Base-by-base conservation (phyloP, 2,797 vertebrate genomes). In the Danio aesculapii region DNA sequence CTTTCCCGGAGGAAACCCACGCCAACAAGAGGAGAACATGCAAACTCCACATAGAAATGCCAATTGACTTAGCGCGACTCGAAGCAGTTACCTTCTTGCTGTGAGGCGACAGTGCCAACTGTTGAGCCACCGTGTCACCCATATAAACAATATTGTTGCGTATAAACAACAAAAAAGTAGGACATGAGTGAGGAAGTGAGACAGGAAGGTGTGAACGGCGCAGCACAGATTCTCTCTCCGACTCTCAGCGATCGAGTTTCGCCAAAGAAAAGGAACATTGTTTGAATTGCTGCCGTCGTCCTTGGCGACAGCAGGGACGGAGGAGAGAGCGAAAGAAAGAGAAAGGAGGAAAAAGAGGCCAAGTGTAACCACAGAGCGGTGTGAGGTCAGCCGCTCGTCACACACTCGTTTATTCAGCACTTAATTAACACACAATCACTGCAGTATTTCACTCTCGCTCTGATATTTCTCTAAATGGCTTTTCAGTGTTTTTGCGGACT, bases 271-370 rank as follows among this genome's bases (percentile, higher is more conserved):
- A 81, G 84, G 86, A 80, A 89, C 89, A 90, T 92, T 92, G 90
- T 93, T 93, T 78, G 21, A 83, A 85, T 89, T 73, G 85, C 87
- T 77, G 86, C 53, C 72, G 83, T 89, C 87, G 87, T 91, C 91
- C 89, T 87, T 92, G 90, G 92, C 90, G 93, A 92, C 92, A 77
- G 82, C 85, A 73, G 88, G 87, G 87, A 88, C 70, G 76, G 83
- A 84, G 79, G 53, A 70, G 72, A 63, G 52, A 44, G 70, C 71
- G 64, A 50, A 46, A 71, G 85, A 59, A 66, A 75, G 53, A 70
- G 47, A 82, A 77, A 82, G 74, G 21, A 71, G 68, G 68, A 68
- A 58, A 81, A 86, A 82, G 81, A 83, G 73, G 83, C 88, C 71
- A 81, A 86, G 82, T 79, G 73, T 58, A 81, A 84, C 83, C 79